A percentile compares a stretch with the other conserved stretches of the same genome.
Evolutionary conservation across 2,797 vertebrate genomes (phyloP).

Genomic region (Alosa sapidissima): DNA sequence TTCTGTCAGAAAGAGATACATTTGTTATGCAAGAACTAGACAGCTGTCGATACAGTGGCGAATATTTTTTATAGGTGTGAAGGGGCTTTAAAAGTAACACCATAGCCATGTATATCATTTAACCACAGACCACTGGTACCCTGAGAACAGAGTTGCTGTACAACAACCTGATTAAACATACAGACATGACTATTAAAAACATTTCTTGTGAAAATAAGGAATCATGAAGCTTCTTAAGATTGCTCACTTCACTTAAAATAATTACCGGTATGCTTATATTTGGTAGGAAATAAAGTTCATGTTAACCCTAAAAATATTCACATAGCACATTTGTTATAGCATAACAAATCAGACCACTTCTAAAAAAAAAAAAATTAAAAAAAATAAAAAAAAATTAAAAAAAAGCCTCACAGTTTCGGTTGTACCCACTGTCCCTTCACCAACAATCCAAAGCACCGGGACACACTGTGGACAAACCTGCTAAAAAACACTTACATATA

Average conservation of each 20-base stretch:
- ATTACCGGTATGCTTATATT: not conserved
- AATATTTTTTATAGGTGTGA: not conserved
- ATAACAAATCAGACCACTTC: not conserved
- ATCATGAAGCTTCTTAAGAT: not conserved
- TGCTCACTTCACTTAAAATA: not conserved
- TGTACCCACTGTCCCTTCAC: not conserved
- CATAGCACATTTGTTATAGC: not conserved
- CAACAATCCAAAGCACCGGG: not conserved
- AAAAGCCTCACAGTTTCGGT: not conserved
- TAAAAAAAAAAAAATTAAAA: not conserved
- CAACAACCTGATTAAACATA: slow-evolving; percentile 24
- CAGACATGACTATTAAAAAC: slow-evolving; percentile 23
- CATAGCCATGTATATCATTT: not conserved
- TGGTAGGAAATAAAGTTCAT: not conserved
- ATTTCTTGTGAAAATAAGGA: not conserved
- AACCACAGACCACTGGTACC: slow-evolving; percentile 39
- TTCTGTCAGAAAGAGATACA: not conserved
- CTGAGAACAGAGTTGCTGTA: slow-evolving; percentile 53
- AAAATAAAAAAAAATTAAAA: not conserved
- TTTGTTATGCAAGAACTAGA: not conserved
- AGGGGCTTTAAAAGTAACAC: not conserved
- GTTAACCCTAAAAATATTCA: not conserved
- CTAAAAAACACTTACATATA: not conserved
- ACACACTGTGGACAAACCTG: not conserved
- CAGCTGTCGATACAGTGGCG: not conserved